phyloP scores from a whole-genome alignment of 2,797 vertebrate genomes.

The Monodelphis domestica region DNA sequence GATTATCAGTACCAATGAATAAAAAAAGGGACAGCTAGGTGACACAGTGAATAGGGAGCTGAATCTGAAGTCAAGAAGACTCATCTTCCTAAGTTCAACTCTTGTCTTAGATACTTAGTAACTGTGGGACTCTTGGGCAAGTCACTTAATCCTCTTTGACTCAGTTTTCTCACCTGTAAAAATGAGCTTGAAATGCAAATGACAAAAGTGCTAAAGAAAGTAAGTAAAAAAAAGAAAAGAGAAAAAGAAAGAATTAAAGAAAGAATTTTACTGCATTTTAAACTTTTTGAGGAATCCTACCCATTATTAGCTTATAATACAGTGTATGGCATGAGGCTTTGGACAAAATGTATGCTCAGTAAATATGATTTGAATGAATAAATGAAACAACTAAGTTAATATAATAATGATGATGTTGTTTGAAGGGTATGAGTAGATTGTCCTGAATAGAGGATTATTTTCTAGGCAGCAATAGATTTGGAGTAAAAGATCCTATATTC shows the following conservation, averaged over 20 bases:
- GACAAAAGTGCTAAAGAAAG: too few relatives aligned
- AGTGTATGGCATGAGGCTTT: not conserved
- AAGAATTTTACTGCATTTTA: not conserved
- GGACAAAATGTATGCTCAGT: not conserved
- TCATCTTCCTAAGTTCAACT: too few relatives aligned
- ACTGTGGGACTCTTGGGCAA: too few relatives aligned
- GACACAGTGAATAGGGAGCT: too few relatives aligned
- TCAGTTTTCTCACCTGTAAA: too few relatives aligned
- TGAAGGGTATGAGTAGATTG: not conserved
- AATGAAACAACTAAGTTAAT: not conserved
- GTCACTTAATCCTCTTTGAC: too few relatives aligned
- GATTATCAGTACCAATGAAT: slow-evolving; percentile 43
- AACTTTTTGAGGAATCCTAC: not conserved
- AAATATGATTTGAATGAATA: not conserved
- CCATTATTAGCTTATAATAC: not conserved
- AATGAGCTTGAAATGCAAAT: too few relatives aligned
- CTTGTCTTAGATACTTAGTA: too few relatives aligned
- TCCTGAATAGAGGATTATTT: not conserved
- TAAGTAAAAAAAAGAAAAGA: too few relatives aligned
- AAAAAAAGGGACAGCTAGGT: too few relatives aligned
- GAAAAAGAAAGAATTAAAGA: too few relatives aligned
- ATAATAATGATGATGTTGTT: not conserved
- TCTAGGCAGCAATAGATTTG: not conserved
- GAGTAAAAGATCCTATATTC: not conserved
- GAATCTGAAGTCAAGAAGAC: too few relatives aligned